Evolutionary conservation across 2,888 invertebrate genomes (phyloP).

Genomic region (Herminia tarsipennalis): DNA sequence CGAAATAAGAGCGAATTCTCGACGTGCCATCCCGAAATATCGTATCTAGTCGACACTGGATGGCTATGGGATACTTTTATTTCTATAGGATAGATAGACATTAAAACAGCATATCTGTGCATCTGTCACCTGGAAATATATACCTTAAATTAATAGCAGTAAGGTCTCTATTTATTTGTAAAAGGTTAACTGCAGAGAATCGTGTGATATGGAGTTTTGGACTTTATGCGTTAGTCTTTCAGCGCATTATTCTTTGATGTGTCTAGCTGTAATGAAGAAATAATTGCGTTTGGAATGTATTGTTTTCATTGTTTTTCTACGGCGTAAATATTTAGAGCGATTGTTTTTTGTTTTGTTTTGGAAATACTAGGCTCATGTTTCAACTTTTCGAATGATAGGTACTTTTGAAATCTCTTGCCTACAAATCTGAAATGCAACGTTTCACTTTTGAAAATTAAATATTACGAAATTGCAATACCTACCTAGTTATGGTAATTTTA

Average conservation of each 20-base stretch:
- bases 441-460: too few relatives aligned
- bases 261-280: not conserved
- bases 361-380: not conserved
- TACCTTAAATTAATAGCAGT: not conserved
- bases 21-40: slow-evolving; percentile 42
- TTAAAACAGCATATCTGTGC: slow-evolving; percentile 22
- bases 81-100: slow-evolving; percentile 30
- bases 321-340: not conserved
- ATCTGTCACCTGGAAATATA: not conserved
- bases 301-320: slow-evolving; percentile 6
- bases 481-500: too few relatives aligned
- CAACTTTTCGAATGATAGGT: too few relatives aligned
- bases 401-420: too few relatives aligned
- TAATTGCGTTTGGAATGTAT: slow-evolving; percentile 11
- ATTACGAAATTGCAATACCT: too few relatives aligned
- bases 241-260: slow-evolving; percentile 13
- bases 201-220: slow-evolving; percentile 21
- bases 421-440: too few relatives aligned
- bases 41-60: slow-evolving; percentile 18
- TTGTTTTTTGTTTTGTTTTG: not conserved
- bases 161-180: slow-evolving; percentile 4
- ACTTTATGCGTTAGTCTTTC: slow-evolving; percentile 15
- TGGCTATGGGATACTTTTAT: slow-evolving; percentile 27
- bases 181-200: not conserved
- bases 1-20: slow-evolving; percentile 31